Evolutionary conservation across 2,113 vertebrate species (phyloP).

Genomic region (Ornithorhynchus anatinus): DNA sequence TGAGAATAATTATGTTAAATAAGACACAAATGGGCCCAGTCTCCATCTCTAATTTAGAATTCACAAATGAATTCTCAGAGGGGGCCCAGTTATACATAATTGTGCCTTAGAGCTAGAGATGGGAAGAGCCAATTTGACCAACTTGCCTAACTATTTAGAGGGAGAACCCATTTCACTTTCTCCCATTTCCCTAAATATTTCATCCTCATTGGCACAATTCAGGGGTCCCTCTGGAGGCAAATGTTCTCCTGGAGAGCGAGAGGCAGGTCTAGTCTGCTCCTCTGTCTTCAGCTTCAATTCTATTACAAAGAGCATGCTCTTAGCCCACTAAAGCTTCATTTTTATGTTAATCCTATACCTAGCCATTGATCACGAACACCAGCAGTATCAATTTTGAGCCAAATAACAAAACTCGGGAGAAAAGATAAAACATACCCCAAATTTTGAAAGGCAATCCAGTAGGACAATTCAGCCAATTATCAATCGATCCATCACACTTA

Average conservation of each 20-base stretch:
- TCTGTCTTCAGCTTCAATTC: too few relatives aligned
- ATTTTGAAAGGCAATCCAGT: too few relatives aligned
- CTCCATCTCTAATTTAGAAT: neutral
- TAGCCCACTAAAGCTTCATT: too few relatives aligned
- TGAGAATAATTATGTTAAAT: constrained; percentile 18
- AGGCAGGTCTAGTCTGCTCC: neutral
- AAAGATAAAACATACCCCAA: too few relatives aligned
- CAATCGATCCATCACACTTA: too few relatives aligned
- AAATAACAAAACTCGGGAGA: too few relatives aligned
- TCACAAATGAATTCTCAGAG: constrained; percentile 19
- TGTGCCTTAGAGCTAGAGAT: constrained; percentile 35
- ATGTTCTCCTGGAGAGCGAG: neutral
- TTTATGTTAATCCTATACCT: too few relatives aligned
- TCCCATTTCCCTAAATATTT: neutral
- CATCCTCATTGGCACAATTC: neutral
- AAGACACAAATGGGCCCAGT: neutral
- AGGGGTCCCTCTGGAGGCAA: neutral
- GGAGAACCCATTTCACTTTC: neutral
- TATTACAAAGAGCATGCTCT: too few relatives aligned
- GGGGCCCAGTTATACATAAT: constrained; percentile 37
- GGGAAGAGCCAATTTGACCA: neutral
- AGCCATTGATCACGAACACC: too few relatives aligned
- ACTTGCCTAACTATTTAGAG: constrained; percentile 4
- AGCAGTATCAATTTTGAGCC: too few relatives aligned
- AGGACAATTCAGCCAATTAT: too few relatives aligned